Conservation (phyloP, 2,888 invertebrate species). For the Ecliptopera silaceata region DNA sequence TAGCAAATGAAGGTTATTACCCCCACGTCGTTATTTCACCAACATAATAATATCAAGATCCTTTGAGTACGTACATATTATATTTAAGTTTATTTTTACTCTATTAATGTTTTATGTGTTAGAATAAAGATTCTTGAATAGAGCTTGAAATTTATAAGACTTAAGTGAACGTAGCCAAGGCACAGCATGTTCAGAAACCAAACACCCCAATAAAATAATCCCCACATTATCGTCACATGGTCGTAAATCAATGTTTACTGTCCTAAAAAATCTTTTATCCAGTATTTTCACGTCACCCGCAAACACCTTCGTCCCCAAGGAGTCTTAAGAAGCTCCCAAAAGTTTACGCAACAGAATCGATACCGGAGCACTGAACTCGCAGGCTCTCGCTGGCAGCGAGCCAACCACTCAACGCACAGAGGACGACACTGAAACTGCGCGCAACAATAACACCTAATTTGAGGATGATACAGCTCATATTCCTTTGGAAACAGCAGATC, state of each 20-base stretch:
- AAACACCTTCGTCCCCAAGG: neutral
- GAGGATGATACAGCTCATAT: neutral
- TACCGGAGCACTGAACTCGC: conserved; percentile 20
- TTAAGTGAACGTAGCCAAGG: no score
- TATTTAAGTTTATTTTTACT: no score
- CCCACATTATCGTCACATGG: no score
- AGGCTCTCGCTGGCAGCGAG: conserved; percentile 10
- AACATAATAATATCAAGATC: no score
- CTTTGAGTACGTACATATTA: no score
- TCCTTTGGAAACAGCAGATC: neutral
- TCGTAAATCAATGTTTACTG: neutral
- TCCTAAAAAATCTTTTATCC: neutral
- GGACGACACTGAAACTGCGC: neutral
- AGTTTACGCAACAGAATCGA: conserved; percentile 25
- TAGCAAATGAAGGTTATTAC: neutral
- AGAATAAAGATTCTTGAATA: no score
- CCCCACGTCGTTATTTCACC: neutral
- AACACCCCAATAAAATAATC: no score
- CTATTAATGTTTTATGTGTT: no score
- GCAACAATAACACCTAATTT: neutral
- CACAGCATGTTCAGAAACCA: no score
- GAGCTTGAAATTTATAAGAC: no score
- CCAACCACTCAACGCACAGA: conserved; percentile 1
- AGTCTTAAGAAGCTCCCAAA: conserved; percentile 6
- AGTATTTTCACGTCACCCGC: neutral